phyloP scores from a whole-genome alignment of 23 tunicate species.

The Clavelina lepadiformis region DNA sequence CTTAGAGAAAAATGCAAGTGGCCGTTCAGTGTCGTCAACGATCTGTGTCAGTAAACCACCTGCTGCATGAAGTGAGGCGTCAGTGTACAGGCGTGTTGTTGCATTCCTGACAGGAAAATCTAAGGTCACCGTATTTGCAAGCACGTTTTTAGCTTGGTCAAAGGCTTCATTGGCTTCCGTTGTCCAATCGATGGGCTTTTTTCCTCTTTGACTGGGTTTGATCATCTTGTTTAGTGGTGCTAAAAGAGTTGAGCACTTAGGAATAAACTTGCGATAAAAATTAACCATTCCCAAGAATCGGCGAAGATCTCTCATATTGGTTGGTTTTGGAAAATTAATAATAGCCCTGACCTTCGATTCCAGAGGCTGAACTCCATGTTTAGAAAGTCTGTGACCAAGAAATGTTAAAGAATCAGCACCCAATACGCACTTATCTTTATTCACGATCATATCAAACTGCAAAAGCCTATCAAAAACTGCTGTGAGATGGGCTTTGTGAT shows the following conservation, averaged over 20 bases:
- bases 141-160: no score
- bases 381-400: constrained; percentile 3
- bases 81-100: not conserved
- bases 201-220: not conserved
- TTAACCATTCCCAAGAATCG: constrained; percentile 10
- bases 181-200: not conserved
- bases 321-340: constrained; percentile 2
- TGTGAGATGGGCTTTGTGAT: constrained; percentile 5
- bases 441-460: constrained; percentile 10
- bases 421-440: constrained; percentile 9
- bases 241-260: not conserved
- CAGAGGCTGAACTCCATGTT: not conserved
- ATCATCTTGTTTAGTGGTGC: not conserved
- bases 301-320: constrained; percentile 1
- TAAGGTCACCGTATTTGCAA: not conserved
- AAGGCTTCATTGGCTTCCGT: not conserved
- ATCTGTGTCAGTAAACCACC: constrained; percentile 2
- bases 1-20: constrained; percentile 20
- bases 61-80: no score
- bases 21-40: not conserved
- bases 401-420: not conserved
- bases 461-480: constrained; percentile 9
- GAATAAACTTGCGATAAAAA: not conserved
- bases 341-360: not conserved
- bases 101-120: constrained; percentile 3